Evolutionary conservation across 2,797 vertebrate species (phyloP).

Genomic region (Poecile montanus): DNA sequence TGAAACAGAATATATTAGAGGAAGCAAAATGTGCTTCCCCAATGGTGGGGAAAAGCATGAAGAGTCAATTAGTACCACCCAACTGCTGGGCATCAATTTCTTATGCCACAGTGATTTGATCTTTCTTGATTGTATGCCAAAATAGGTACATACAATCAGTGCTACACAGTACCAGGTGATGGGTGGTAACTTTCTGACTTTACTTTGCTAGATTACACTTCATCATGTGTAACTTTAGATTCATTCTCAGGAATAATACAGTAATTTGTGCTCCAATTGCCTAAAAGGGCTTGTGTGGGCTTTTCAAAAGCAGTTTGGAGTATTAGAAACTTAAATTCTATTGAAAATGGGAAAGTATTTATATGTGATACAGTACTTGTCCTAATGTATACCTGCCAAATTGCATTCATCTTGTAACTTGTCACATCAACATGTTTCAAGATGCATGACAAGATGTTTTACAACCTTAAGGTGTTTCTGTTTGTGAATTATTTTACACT

Average conservation of each 20-base stretch:
- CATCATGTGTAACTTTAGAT: neutral
- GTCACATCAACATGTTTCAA: constrained; percentile 42
- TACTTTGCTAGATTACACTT: neutral
- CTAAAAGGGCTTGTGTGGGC: neutral
- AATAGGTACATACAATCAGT: neutral
- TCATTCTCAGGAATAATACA: neutral
- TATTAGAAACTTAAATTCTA: neutral
- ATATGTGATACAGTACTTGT: neutral
- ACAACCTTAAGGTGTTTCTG: constrained; percentile 41
- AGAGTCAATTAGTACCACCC: neutral
- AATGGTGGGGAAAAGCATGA: neutral
- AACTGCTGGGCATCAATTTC: neutral
- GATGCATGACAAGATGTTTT: constrained; percentile 57
- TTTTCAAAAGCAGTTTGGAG: neutral
- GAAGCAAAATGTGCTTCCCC: neutral
- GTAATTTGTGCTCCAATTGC: neutral
- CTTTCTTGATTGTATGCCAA: neutral
- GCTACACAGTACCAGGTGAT: neutral
- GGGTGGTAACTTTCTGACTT: neutral
- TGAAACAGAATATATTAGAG: neutral
- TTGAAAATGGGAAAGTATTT: constrained; percentile 11
- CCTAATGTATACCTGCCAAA: constrained; percentile 42
- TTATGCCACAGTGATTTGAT: neutral
- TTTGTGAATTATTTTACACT: constrained; percentile 50
- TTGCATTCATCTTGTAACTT: constrained; percentile 41